phyloP scores from a whole-genome alignment of 1,140 invertebrate genomes.

The Macrocentrus cingulum region DNA sequence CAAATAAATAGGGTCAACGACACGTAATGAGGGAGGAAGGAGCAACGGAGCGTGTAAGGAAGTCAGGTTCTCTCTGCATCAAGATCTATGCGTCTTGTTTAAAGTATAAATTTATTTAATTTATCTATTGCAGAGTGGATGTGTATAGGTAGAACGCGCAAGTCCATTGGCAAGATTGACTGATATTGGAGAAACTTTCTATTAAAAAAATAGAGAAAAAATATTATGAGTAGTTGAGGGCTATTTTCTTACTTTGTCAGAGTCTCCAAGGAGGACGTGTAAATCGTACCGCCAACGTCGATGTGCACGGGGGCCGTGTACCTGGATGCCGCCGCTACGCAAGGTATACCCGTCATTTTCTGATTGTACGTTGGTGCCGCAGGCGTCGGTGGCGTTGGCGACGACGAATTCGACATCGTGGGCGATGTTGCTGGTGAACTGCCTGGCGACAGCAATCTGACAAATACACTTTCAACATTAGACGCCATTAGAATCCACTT shows the following conservation, averaged over 20 bases:
- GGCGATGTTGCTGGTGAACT: constrained; percentile 70
- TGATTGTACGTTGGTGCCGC: constrained; percentile 61
- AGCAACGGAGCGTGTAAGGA: constrained; percentile 32
- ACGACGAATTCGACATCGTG: constrained; percentile 68
- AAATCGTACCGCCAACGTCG: constrained; percentile 95
- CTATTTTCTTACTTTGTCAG: constrained; percentile 95
- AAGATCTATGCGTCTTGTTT: constrained; percentile 1
- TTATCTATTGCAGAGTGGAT: neutral
- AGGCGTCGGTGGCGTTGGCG: constrained; percentile 64
- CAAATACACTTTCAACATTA: constrained; percentile 45
- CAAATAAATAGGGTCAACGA: constrained; percentile 35
- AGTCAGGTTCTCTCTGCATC: constrained; percentile 8
- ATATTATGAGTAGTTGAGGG: too few relatives aligned
- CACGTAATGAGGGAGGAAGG: constrained; percentile 35
- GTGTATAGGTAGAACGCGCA: too few relatives aligned
- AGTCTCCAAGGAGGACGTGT: constrained; percentile 93
- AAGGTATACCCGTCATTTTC: constrained; percentile 84
- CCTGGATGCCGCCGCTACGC: constrained; percentile 85
- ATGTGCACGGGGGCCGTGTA: constrained; percentile 96
- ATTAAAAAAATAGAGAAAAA: neutral
- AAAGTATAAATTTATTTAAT: constrained; percentile 1
- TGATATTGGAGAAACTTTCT: neutral
- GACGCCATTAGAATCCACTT: constrained; percentile 30
- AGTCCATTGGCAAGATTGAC: too few relatives aligned
- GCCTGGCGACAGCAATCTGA: constrained; percentile 67